Evolutionary conservation across 1,140 invertebrate species (phyloP).

Genomic region (Drosophila grimshawi): DNA sequence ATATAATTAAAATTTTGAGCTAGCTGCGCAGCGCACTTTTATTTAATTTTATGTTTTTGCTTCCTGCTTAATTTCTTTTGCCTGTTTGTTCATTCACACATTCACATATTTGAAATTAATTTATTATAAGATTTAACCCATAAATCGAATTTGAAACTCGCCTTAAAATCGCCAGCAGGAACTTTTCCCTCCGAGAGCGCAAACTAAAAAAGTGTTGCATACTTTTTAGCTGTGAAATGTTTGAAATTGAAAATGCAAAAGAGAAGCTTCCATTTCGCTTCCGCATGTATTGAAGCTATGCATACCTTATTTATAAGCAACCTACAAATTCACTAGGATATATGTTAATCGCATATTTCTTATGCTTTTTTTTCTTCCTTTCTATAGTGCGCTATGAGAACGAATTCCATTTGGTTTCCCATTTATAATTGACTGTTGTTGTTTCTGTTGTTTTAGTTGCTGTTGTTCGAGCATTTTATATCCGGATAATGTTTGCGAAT

Average conservation of each 20-base stretch:
- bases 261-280: background rate
- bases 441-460: conserved; percentile 8
- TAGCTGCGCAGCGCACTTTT: conserved; percentile 52
- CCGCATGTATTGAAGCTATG: too few species aligned
- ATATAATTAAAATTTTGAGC: conserved; percentile 82
- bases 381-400: background rate
- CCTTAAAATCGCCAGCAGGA: background rate
- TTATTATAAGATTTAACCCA: conserved; percentile 60
- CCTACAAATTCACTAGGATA: background rate
- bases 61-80: conserved; percentile 13
- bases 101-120: conserved; percentile 63
- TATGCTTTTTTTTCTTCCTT: background rate
- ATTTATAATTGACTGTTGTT: conserved; percentile 36
- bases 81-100: conserved; percentile 11
- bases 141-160: conserved; percentile 36
- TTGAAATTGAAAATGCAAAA: background rate
- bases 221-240: background rate
- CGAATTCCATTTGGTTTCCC: conserved; percentile 3
- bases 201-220: conserved; percentile 3
- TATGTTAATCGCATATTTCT: background rate
- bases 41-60: conserved; percentile 46
- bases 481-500: conserved; percentile 43
- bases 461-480: conserved; percentile 33
- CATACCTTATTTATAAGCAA: background rate
- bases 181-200: background rate